These are phyloP conservation scores for Amphipoea lucens DNA, from an alignment of 2,888 invertebrate species.

Conservation along the genomic window DNA sequence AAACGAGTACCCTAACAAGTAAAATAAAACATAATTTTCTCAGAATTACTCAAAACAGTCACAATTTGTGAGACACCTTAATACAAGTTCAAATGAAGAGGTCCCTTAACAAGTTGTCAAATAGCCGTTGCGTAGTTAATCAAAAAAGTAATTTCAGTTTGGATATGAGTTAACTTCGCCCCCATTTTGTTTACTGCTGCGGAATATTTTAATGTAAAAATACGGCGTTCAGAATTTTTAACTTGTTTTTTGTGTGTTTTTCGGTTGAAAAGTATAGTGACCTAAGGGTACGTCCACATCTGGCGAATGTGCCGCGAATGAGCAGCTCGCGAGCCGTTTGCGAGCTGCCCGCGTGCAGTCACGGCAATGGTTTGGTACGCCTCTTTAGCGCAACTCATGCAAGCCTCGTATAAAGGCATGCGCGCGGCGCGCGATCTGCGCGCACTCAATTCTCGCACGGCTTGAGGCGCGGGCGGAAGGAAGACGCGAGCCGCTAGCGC, in stretches of 20 bases:
- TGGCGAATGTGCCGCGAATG: too few relatives aligned
- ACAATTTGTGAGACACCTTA: slow-evolving; percentile 48
- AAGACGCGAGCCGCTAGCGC: too few relatives aligned
- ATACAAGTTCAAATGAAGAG: slow-evolving; percentile 56
- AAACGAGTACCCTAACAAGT: slow-evolving; percentile 11
- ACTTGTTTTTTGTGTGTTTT: not conserved
- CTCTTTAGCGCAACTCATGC: too few relatives aligned
- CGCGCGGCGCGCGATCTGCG: too few relatives aligned
- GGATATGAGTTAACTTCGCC: slow-evolving; percentile 65
- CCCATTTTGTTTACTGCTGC: slow-evolving; percentile 40
- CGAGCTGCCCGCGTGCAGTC: too few relatives aligned
- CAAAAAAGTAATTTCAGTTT: slow-evolving; percentile 75
- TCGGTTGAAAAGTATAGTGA: not conserved
- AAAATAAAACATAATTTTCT: slow-evolving; percentile 47
- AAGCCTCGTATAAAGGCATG: too few relatives aligned
- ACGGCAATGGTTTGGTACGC: too few relatives aligned
- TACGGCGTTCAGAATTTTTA: not conserved
- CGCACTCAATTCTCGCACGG: too few relatives aligned
- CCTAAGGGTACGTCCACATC: too few relatives aligned
- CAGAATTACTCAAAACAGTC: slow-evolving; percentile 33
- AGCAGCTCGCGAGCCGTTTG: too few relatives aligned
- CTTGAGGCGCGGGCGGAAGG: too few relatives aligned
- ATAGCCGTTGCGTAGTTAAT: slow-evolving; percentile 63
- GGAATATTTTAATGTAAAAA: slow-evolving; percentile 37
- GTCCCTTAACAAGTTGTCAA: slow-evolving; percentile 55